Evolutionary conservation across 1,140 invertebrate species (phyloP).

Genomic region (Drosophila kohkoa): DNA sequence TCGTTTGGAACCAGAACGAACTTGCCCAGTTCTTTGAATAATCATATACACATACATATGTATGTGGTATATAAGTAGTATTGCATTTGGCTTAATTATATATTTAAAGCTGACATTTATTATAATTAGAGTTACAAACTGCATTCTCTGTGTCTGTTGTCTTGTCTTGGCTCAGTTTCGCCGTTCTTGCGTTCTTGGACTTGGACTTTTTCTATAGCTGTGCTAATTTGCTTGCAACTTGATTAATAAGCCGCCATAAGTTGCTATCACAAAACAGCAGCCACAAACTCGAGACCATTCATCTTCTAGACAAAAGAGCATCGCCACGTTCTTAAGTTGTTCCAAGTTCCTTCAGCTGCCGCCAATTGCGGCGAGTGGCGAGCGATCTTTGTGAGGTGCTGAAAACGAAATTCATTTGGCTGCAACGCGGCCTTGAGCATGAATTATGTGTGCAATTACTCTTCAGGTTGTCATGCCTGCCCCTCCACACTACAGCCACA

Average conservation of each 20-base stretch:
- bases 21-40: neutral
- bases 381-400: slow-evolving; percentile 53
- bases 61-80: slow-evolving; percentile 1
- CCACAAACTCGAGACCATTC: slow-evolving; percentile 59
- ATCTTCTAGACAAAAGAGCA: slow-evolving; percentile 77
- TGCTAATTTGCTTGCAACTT: slow-evolving; percentile 72
- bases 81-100: slow-evolving; percentile 67
- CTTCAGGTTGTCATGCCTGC: slow-evolving; percentile 65
- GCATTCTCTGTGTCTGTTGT: slow-evolving; percentile 33
- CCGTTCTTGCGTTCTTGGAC: slow-evolving; percentile 47
- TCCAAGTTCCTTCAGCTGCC: slow-evolving; percentile 42
- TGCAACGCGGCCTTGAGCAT: slow-evolving; percentile 77
- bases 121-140: slow-evolving; percentile 76
- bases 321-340: slow-evolving; percentile 30
- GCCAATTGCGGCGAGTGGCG: slow-evolving; percentile 7
- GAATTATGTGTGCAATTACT: slow-evolving; percentile 81
- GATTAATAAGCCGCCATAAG: slow-evolving; percentile 79
- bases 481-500: slow-evolving; percentile 7
- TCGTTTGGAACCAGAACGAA: slow-evolving; percentile 14
- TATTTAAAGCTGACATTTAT: slow-evolving; percentile 81
- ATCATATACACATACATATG: neutral
- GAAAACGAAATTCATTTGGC: slow-evolving; percentile 77
- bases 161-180: slow-evolving; percentile 9
- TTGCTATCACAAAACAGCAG: slow-evolving; percentile 75
- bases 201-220: slow-evolving; percentile 40